These are phyloP conservation scores for Coleophora deauratella DNA, from an alignment of 2,888 invertebrate species.

Conservation along the genomic window DNA sequence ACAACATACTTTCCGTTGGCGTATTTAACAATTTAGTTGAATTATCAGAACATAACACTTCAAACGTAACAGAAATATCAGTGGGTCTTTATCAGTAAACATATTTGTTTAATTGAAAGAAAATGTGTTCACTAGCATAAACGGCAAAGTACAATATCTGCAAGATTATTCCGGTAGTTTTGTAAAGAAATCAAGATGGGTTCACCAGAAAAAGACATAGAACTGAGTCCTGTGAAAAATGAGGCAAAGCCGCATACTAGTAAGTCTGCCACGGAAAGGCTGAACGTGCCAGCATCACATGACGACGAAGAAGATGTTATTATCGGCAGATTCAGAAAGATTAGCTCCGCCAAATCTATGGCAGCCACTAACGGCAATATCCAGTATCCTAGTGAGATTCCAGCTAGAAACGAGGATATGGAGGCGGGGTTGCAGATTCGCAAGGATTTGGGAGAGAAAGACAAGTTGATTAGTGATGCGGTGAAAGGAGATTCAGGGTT, in stretches of 20 bases:
- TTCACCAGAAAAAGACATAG: conserved; percentile 57
- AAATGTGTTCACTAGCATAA: too few relatives aligned
- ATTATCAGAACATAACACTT: too few relatives aligned
- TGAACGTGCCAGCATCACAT: conserved; percentile 27
- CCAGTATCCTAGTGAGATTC: conserved; percentile 52
- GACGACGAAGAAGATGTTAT: conserved; percentile 65
- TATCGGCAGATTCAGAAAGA: conserved; percentile 66
- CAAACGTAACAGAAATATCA: too few relatives aligned
- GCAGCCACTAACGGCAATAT: conserved; percentile 68
- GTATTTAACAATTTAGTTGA: too few relatives aligned
- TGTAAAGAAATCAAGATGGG: conserved; percentile 29
- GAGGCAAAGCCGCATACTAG: conserved; percentile 23
- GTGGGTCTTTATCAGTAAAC: too few relatives aligned
- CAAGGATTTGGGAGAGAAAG: conserved; percentile 40
- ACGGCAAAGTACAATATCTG: too few relatives aligned
- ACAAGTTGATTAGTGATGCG: conserved; percentile 28
- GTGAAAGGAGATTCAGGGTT: conserved; percentile 28
- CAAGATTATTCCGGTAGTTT: background rate
- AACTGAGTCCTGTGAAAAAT: conserved; percentile 49
- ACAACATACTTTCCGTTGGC: background rate
- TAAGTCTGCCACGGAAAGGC: conserved; percentile 28
- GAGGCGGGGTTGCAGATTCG: conserved; percentile 57
- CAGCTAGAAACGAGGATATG: conserved; percentile 40
- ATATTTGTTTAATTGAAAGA: too few relatives aligned
- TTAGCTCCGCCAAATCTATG: conserved; percentile 71